Evolutionary conservation across 2,797 vertebrate genomes (phyloP).

Genomic region (Alauda arvensis): DNA sequence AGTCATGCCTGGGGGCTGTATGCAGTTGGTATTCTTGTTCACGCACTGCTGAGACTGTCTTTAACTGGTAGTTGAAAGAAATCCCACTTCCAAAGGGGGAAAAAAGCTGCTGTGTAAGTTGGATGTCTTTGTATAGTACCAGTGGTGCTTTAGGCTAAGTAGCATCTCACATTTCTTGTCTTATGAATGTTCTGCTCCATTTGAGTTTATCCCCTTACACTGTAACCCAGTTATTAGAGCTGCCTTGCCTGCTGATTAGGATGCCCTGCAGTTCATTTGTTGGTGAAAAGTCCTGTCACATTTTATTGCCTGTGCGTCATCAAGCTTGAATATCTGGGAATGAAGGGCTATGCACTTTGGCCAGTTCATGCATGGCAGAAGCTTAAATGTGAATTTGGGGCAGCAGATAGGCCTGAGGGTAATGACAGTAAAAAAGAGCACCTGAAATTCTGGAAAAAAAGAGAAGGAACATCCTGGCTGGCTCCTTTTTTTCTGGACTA

Average conservation of each 20-base stretch:
- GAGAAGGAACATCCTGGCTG: neutral
- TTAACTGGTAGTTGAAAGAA: conserved; percentile 4
- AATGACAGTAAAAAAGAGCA: neutral
- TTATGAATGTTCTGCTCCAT: conserved; percentile 16
- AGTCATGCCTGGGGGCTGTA: neutral
- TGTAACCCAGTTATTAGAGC: conserved; percentile 17
- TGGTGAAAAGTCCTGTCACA: conserved; percentile 12
- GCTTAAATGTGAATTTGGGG: neutral
- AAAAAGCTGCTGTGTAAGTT: neutral
- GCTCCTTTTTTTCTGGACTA: neutral
- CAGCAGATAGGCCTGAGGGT: neutral
- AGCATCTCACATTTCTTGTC: neutral
- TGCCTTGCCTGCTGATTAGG: neutral
- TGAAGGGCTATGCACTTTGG: neutral
- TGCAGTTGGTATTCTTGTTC: neutral
- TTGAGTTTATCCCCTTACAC: neutral
- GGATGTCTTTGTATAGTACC: neutral
- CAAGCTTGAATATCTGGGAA: neutral
- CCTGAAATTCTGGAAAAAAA: neutral
- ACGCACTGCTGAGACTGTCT: rapidly evolving
- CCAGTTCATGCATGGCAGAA: neutral
- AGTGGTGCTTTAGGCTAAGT: conserved; percentile 7
- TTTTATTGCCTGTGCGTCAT: neutral
- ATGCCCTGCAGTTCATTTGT: neutral
- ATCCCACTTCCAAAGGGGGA: neutral